Conservation (phyloP, 2,888 invertebrate species). For the Agonopterix subpropinquella region DNA sequence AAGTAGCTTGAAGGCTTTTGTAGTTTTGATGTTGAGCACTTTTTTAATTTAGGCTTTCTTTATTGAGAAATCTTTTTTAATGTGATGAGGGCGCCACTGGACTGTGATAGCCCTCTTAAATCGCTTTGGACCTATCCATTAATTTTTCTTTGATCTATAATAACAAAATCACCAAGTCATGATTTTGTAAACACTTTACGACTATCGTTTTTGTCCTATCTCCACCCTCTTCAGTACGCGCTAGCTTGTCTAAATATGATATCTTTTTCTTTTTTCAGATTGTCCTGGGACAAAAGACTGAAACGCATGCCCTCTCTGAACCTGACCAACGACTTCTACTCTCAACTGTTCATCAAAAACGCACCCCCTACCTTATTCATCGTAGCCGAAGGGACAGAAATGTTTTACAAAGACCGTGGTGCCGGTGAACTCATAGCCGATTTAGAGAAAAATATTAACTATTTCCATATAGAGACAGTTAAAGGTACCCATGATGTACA, state of each 20-base stretch:
- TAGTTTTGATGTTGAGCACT: too few species aligned
- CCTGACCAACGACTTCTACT: conserved; percentile 37
- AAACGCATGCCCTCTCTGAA: conserved; percentile 35
- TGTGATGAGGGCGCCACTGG: too few species aligned
- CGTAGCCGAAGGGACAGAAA: background rate
- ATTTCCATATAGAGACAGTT: conserved; percentile 34
- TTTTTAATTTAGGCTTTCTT: too few species aligned
- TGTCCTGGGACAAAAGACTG: conserved; percentile 50
- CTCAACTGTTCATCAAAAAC: conserved; percentile 31
- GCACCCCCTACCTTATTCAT: conserved; percentile 41
- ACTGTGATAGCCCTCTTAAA: too few species aligned
- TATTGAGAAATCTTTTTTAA: too few species aligned
- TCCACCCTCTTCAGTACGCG: too few species aligned
- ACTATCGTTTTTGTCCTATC: too few species aligned
- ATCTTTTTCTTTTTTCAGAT: conserved; percentile 26
- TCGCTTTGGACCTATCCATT: too few species aligned
- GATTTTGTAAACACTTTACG: too few species aligned
- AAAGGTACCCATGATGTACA: conserved; percentile 79
- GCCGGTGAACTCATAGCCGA: conserved; percentile 21
- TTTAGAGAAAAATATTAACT: conserved; percentile 14
- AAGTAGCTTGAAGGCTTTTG: too few species aligned
- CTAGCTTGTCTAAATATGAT: background rate
- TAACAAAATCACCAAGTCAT: too few species aligned
- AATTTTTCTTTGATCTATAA: too few species aligned
- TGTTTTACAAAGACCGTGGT: background rate